Evolutionary conservation across 2,888 invertebrate genomes (phyloP).

Genomic region (Scaptomyza polygonia): DNA sequence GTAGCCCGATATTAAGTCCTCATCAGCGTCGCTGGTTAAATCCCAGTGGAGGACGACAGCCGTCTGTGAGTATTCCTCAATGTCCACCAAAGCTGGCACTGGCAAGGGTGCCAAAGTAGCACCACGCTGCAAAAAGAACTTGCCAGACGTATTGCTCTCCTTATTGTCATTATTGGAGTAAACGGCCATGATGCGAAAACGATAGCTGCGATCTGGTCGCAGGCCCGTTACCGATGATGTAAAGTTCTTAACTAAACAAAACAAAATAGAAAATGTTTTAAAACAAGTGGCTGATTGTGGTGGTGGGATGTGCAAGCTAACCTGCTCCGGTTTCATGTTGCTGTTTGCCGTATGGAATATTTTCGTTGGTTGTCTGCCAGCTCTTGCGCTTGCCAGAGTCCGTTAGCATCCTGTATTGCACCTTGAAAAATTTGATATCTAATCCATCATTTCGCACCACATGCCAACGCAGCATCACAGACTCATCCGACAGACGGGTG

Average conservation of each 20-base stretch:
- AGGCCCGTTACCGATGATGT: slow-evolving; percentile 82
- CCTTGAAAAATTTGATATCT: slow-evolving; percentile 94
- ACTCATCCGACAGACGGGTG: slow-evolving; percentile 93
- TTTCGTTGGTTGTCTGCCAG: slow-evolving; percentile 93
- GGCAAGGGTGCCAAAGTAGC: slow-evolving; percentile 85
- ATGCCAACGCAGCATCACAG: slow-evolving; percentile 96
- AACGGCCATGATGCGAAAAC: slow-evolving; percentile 96
- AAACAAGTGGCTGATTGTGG: neutral
- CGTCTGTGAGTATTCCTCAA: slow-evolving; percentile 89
- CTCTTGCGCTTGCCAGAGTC: slow-evolving; percentile 83
- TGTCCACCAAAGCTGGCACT: slow-evolving; percentile 87
- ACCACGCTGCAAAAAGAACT: slow-evolving; percentile 85
- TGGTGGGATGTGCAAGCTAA: neutral
- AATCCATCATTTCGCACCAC: slow-evolving; percentile 92
- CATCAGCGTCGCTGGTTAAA: slow-evolving; percentile 76
- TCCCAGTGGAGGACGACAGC: slow-evolving; percentile 91
- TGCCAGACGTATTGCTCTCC: slow-evolving; percentile 88
- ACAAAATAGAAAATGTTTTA: neutral
- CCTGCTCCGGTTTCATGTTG: slow-evolving; percentile 62
- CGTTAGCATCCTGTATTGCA: slow-evolving; percentile 87
- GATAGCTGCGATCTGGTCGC: slow-evolving; percentile 83
- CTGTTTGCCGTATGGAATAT: slow-evolving; percentile 87
- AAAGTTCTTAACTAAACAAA: slow-evolving; percentile 75
- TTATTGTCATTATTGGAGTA: slow-evolving; percentile 97
- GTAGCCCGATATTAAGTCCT: slow-evolving; percentile 89